Conservation (phyloP, 2,797 vertebrate species). For the Micrastur ruficollis region DNA sequence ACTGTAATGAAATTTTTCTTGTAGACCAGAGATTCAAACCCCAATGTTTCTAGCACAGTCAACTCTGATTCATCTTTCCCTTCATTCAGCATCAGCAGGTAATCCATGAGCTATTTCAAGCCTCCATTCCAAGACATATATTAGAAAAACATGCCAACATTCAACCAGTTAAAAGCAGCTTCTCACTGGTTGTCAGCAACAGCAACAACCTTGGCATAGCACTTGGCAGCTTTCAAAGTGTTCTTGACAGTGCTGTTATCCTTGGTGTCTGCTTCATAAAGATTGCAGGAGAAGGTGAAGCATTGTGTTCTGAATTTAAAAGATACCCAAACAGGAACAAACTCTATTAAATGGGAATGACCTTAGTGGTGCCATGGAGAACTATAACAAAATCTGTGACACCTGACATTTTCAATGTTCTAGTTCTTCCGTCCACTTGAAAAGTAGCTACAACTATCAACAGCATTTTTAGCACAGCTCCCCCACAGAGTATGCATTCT, state of each 20-base stretch:
- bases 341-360: not conserved
- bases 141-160: not conserved
- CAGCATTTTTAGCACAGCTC: not conserved
- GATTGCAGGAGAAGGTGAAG: not conserved
- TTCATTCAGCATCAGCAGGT: not conserved
- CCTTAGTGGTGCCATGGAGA: not conserved
- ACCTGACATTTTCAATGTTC: not conserved
- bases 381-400: not conserved
- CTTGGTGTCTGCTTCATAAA: not conserved
- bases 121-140: not conserved
- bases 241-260: not conserved
- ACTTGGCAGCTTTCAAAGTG: not conserved
- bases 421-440: not conserved
- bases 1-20: not conserved
- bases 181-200: not conserved
- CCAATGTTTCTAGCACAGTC: not conserved
- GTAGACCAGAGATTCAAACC: not conserved
- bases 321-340: not conserved
- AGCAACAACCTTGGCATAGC: conserved; percentile 12
- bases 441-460: not conserved
- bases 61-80: not conserved
- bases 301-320: not conserved
- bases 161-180: not conserved
- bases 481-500: not conserved
- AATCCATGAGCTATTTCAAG: not conserved